Conservation (phyloP, 2,797 vertebrate species). For the Clamator glandarius region DNA sequence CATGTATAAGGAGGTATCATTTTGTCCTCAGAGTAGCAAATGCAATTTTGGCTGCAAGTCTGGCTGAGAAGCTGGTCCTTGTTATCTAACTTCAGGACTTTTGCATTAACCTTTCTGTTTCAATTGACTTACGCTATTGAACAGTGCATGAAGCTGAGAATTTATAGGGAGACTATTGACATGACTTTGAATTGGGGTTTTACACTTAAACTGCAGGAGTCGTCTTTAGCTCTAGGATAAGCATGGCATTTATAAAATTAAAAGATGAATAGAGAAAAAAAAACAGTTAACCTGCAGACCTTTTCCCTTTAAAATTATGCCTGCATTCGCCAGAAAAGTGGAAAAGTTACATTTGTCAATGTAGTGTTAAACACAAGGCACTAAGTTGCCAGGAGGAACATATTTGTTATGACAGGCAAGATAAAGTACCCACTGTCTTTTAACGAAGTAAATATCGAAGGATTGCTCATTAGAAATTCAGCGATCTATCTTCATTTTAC, state of each 20-base stretch:
- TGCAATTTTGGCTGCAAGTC: neutral
- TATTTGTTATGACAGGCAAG: conserved; percentile 58
- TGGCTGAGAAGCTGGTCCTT: neutral
- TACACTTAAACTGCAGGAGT: neutral
- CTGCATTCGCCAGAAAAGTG: neutral
- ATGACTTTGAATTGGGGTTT: neutral
- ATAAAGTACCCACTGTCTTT: conserved; percentile 36
- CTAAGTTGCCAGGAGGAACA: conserved; percentile 22
- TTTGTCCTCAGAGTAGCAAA: neutral
- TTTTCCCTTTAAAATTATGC: neutral
- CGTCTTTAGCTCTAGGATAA: neutral
- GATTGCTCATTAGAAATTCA: conserved; percentile 27
- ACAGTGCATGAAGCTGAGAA: neutral
- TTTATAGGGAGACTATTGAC: neutral
- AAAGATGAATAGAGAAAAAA: neutral
- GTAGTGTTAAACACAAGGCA: neutral
- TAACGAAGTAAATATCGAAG: conserved; percentile 39
- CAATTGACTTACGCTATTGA: neutral
- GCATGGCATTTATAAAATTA: neutral
- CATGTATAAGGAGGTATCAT: neutral
- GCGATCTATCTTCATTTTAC: neutral
- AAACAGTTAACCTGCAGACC: neutral
- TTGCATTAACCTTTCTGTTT: neutral
- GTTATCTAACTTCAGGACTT: neutral
- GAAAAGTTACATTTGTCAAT: conserved; percentile 5